Evolutionary conservation across 92 coral and sea anemone species (phyloP).

Genomic region (Umimayanthus kanabou): DNA sequence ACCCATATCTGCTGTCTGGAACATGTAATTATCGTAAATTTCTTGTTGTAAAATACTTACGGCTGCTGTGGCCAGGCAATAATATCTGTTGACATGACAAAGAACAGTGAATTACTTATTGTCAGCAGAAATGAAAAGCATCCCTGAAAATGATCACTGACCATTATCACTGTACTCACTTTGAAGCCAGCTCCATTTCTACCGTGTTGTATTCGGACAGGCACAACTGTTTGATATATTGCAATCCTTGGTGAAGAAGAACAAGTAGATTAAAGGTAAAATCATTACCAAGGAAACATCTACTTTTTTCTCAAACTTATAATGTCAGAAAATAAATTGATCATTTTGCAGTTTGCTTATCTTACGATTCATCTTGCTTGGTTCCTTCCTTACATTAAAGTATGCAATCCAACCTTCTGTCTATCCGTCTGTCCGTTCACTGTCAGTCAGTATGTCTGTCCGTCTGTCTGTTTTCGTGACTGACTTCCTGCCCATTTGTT

Average conservation of each 20-base stretch:
- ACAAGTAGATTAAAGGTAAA: neutral
- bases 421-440: no score
- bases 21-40: neutral
- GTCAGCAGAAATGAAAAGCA: neutral
- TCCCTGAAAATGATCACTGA: neutral
- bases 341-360: neutral
- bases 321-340: neutral
- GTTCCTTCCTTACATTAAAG: no score
- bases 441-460: no score
- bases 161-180: slow-evolving; percentile 63
- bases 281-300: neutral
- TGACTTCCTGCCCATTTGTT: no score
- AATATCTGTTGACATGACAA: slow-evolving; percentile 66
- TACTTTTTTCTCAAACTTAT: neutral
- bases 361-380: no score
- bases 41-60: slow-evolving; percentile 55
- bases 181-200: slow-evolving; percentile 97
- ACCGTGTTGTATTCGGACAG: slow-evolving; percentile 93
- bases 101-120: neutral
- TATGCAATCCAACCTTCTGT: no score
- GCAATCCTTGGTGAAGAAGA: slow-evolving; percentile 66
- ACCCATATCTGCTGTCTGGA: neutral
- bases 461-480: no score
- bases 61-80: slow-evolving; percentile 95
- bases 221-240: slow-evolving; percentile 91